phyloP scores from a whole-genome alignment of 2,113 vertebrate species.

The Tetrao urogallus region DNA sequence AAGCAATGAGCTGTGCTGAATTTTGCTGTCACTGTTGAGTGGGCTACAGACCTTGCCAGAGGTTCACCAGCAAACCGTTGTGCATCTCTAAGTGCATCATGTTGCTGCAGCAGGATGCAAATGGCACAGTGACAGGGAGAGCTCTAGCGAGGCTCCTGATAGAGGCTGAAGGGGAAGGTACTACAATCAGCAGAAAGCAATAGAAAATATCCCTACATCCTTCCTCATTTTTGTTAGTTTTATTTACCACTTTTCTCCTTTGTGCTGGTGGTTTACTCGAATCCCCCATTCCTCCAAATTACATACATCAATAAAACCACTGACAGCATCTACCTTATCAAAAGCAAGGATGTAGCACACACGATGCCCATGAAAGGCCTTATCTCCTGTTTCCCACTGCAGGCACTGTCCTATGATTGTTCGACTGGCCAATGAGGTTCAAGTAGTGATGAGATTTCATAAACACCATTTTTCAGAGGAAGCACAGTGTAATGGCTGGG shows the following conservation, averaged over 20 bases:
- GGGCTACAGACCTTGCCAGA: background rate
- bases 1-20: background rate
- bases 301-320: background rate
- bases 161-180: background rate
- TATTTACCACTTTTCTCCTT: background rate
- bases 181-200: background rate
- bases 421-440: background rate
- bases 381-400: background rate
- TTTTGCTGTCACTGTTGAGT: too few species aligned
- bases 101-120: background rate
- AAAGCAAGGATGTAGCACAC: background rate
- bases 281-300: background rate
- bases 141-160: background rate
- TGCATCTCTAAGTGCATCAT: fast-evolving
- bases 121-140: background rate
- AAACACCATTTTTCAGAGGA: background rate
- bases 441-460: background rate
- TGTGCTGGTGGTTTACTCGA: background rate
- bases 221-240: background rate
- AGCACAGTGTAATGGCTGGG: background rate
- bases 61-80: background rate
- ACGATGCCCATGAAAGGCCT: background rate
- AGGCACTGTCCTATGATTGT: background rate
- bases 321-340: background rate
- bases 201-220: background rate